phyloP scores from a whole-genome alignment of 1,140 invertebrate genomes.

The Conopomorpha cramerella region DNA sequence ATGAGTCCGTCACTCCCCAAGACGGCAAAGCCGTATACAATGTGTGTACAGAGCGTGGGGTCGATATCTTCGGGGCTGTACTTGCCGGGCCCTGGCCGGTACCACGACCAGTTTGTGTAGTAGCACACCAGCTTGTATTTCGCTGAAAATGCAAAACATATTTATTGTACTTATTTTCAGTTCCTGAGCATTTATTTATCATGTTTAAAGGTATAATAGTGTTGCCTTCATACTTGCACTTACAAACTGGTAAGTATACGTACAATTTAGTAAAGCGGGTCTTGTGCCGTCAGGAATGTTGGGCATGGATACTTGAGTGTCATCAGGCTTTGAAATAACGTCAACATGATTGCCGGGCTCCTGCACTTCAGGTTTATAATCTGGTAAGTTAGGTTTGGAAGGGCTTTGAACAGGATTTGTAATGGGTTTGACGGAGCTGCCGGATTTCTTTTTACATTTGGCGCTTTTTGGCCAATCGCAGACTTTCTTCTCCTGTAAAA shows the following conservation, averaged over 20 bases:
- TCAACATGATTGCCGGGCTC: no score
- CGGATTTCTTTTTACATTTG: slow-evolving; percentile 65
- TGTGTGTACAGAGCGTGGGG: slow-evolving; percentile 84
- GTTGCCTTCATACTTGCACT: no score
- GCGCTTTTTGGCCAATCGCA: slow-evolving; percentile 82
- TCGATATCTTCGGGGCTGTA: slow-evolving; percentile 86
- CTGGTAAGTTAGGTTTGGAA: no score
- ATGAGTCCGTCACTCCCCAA: slow-evolving; percentile 79
- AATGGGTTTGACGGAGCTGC: no score
- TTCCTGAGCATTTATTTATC: no score
- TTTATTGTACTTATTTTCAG: no score
- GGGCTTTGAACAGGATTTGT: no score
- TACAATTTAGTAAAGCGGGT: slow-evolving; percentile 15
- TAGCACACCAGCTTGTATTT: slow-evolving; percentile 84
- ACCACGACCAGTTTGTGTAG: slow-evolving; percentile 95
- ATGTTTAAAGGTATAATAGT: no score
- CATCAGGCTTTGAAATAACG: slow-evolving; percentile 8
- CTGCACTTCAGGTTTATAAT: no score
- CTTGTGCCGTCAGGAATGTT: slow-evolving; percentile 9
- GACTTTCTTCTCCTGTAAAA: slow-evolving; percentile 56
- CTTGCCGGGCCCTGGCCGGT: slow-evolving; percentile 78
- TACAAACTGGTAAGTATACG: no score
- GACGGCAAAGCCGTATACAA: slow-evolving; percentile 91
- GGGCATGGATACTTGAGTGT: slow-evolving; percentile 3
- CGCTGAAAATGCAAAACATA: slow-evolving; percentile 46